Percentiles rank a stretch among this genome's conserved stretches.
Evolutionary conservation across 2,888 invertebrate genomes (phyloP).

Genomic region (Ichneumon xanthorius): DNA sequence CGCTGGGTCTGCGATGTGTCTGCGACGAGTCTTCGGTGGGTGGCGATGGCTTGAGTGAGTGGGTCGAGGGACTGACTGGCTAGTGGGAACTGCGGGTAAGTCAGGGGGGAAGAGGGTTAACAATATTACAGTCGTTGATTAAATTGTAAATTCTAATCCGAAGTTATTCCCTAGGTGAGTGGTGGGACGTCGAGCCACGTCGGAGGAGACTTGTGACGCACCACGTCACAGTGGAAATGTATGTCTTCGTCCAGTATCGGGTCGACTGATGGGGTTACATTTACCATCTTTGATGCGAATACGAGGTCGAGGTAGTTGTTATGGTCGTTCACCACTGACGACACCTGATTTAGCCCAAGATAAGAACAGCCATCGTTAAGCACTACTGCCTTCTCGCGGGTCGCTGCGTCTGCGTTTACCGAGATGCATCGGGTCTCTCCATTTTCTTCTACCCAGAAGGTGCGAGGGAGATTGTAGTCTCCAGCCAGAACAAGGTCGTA

Average conservation of each 20-base stretch:
- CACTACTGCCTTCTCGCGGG: neutral
- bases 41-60: no score
- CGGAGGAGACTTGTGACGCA: no score
- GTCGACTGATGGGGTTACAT: neutral
- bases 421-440: neutral
- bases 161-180: no score
- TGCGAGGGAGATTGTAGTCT: slow-evolving; percentile 3
- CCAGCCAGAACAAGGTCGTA: neutral
- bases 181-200: no score
- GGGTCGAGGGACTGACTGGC: no score
- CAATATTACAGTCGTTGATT: no score
- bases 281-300: neutral
- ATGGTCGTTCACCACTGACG: neutral
- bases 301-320: neutral
- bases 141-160: no score
- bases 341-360: neutral
- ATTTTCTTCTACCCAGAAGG: neutral
- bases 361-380: neutral
- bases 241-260: neutral
- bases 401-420: neutral
- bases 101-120: no score
- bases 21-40: no score
- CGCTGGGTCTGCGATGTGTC: no score
- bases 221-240: no score
- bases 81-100: no score